Conservation (phyloP, 2,888 invertebrate species). For the Cacoxenus indagator region DNA sequence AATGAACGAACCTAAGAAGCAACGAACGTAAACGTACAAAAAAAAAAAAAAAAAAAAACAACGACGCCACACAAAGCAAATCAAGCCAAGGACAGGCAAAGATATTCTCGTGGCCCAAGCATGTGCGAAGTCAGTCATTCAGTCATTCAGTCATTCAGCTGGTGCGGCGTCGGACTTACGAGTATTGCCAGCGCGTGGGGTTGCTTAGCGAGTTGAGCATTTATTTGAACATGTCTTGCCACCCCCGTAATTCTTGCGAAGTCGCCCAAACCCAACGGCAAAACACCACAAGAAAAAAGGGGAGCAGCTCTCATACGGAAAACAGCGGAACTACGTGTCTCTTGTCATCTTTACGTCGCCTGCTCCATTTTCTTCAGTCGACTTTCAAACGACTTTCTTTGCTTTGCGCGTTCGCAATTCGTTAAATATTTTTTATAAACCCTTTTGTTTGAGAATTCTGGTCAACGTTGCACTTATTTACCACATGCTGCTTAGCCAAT, state of each 20-base stretch:
- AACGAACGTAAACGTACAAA: no score
- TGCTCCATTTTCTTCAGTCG: conserved; percentile 3
- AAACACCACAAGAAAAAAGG: background rate
- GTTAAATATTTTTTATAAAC: background rate
- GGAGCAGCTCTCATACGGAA: background rate
- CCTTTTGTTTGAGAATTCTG: no score
- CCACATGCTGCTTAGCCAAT: no score
- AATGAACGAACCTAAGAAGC: background rate
- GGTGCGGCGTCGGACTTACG: no score
- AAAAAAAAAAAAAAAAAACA: background rate
- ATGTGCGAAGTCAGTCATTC: no score
- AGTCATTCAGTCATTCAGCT: no score
- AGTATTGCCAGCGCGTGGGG: no score
- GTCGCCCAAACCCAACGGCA: background rate
- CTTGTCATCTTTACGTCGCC: background rate
- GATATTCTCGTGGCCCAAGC: no score
- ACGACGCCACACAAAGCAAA: background rate
- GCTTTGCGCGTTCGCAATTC: background rate
- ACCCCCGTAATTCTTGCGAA: background rate
- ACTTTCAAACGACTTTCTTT: conserved; percentile 53
- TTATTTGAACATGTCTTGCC: background rate
- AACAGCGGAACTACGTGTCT: background rate
- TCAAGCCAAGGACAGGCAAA: background rate
- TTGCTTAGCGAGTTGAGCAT: no score
- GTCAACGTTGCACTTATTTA: no score